These are phyloP conservation scores for Sinohyriopsis cumingii DNA, from an alignment of 2,888 invertebrate genomes.

Conservation along the genomic window DNA sequence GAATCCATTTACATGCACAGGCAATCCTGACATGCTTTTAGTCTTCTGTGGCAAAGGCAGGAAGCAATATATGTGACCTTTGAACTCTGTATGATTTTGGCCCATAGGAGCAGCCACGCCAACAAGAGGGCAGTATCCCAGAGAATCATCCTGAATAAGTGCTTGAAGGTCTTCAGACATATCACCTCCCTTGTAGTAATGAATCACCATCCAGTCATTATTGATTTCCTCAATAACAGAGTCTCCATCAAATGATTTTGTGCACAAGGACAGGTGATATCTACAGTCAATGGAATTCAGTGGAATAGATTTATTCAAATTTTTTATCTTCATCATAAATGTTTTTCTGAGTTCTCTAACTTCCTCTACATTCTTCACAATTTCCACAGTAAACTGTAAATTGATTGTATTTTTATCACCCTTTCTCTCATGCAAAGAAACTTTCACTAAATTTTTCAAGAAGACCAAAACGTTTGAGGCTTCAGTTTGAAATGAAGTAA, in stretches of 20 bases:
- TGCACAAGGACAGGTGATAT: no score
- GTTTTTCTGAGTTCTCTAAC: no score
- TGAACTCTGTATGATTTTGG: neutral
- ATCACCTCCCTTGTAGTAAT: conserved; percentile 20
- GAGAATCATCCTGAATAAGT: conserved; percentile 5
- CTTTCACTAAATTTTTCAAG: conserved; percentile 50
- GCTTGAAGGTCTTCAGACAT: conserved; percentile 20
- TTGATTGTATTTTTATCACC: no score
- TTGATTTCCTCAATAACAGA: neutral
- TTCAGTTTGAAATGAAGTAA: conserved; percentile 48
- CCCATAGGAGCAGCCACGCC: conserved; percentile 15
- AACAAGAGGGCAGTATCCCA: conserved; percentile 20
- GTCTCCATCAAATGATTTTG: neutral
- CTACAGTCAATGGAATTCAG: no score
- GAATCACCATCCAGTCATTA: conserved; percentile 23
- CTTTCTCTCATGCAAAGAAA: conserved; percentile 11
- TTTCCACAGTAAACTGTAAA: no score
- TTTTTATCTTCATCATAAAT: no score
- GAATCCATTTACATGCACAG: conserved; percentile 26
- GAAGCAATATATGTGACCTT: conserved; percentile 22
- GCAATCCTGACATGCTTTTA: conserved; percentile 11
- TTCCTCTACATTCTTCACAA: no score
- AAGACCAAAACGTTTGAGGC: conserved; percentile 57
- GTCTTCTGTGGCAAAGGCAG: conserved; percentile 26
- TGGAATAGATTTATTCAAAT: no score